Conservation (phyloP, 2,797 vertebrate species). For the Myripristis murdjan region DNA sequence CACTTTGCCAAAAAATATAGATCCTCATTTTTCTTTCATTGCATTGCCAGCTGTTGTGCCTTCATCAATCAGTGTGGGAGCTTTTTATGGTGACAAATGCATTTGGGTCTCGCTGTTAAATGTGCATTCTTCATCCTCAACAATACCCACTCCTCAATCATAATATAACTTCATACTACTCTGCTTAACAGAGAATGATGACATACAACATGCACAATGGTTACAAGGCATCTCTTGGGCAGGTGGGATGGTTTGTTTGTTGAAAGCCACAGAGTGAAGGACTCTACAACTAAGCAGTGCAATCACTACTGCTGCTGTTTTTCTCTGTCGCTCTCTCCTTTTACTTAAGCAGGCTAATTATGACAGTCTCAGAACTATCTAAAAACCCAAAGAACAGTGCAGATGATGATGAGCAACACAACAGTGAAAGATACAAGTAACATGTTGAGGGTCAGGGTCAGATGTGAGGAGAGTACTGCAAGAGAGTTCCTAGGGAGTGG, state of each 20-base stretch:
- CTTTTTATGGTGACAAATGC: constrained; percentile 72
- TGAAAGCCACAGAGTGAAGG: neutral
- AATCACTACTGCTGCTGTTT: neutral
- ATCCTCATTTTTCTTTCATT: constrained; percentile 72
- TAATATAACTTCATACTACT: constrained; percentile 42
- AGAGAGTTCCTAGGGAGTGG: constrained; percentile 23
- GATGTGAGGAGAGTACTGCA: constrained; percentile 16
- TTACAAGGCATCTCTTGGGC: constrained; percentile 6
- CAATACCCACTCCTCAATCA: constrained; percentile 64
- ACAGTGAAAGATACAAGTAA: constrained; percentile 25
- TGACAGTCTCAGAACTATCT: neutral
- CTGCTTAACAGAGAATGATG: constrained; percentile 50
- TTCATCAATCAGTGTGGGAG: constrained; percentile 70
- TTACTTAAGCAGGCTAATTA: constrained; percentile 3
- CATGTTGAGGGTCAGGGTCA: constrained; percentile 28
- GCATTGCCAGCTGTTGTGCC: constrained; percentile 72
- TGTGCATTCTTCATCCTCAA: constrained; percentile 72
- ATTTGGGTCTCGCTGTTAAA: constrained; percentile 69
- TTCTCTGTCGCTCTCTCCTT: neutral
- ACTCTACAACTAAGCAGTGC: constrained; percentile 11
- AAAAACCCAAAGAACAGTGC: neutral
- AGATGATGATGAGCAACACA: constrained; percentile 12
- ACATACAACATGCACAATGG: constrained; percentile 17
- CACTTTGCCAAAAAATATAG: constrained; percentile 62
- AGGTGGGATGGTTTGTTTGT: constrained; percentile 16